phyloP scores from a whole-genome alignment of 92 coral and sea anemone genomes.

The Umimayanthus chanpuru region DNA sequence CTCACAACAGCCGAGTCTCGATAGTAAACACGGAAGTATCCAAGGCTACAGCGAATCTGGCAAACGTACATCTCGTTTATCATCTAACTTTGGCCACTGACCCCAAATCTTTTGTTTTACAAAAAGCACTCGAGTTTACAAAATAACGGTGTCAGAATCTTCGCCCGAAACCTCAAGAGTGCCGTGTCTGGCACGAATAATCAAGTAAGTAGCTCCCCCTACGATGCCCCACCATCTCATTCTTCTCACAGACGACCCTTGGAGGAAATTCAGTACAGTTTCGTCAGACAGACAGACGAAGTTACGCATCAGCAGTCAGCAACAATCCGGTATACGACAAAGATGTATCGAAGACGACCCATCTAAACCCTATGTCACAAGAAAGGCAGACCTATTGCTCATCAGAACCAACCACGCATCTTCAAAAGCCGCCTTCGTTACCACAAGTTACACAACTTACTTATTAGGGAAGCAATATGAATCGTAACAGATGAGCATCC shows the following conservation, averaged over 20 bases:
- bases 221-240: neutral
- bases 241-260: neutral
- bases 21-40: neutral
- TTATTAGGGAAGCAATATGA: too few species aligned
- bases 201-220: constrained; percentile 2
- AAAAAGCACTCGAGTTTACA: neutral
- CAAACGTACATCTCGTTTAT: constrained; percentile 14
- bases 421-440: too few species aligned
- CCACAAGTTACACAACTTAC: too few species aligned
- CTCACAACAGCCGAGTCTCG: too few species aligned
- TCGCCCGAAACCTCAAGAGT: neutral
- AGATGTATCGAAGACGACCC: too few species aligned
- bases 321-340: too few species aligned
- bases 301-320: too few species aligned
- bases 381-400: too few species aligned
- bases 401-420: too few species aligned
- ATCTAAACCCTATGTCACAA: too few species aligned
- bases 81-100: constrained; percentile 4
- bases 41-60: constrained; percentile 10
- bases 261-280: neutral
- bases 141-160: neutral
- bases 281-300: neutral
- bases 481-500: too few species aligned
- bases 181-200: neutral
- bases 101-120: neutral